phyloP scores from a whole-genome alignment of 2,888 invertebrate species.

The Amphipoea oculea region DNA sequence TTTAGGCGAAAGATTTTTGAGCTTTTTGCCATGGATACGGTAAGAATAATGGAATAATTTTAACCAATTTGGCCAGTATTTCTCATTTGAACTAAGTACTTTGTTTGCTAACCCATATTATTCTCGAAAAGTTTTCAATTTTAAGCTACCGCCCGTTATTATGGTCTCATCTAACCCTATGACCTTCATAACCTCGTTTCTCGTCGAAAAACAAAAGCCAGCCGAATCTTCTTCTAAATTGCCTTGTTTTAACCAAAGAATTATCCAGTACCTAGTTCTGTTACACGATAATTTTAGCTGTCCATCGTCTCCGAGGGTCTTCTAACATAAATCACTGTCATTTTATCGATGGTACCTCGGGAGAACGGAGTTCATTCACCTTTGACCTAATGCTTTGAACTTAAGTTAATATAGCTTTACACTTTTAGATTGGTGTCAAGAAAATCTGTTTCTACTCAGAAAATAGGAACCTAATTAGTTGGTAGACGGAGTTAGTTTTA shows the following conservation, averaged over 20 bases:
- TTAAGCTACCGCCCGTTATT: background rate
- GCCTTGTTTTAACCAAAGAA: constrained; percentile 33
- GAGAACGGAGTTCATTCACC: constrained; percentile 64
- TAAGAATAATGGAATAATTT: background rate
- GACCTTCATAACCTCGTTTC: constrained; percentile 30
- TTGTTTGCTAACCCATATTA: constrained; percentile 19
- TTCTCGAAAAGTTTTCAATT: background rate
- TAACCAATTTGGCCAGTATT: background rate
- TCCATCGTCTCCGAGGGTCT: constrained; percentile 16
- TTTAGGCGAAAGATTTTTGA: background rate
- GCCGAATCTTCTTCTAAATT: constrained; percentile 24
- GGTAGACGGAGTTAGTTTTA: background rate
- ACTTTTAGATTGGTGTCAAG: constrained; percentile 43
- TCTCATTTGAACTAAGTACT: background rate
- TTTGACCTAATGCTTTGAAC: constrained; percentile 61
- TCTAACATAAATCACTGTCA: constrained; percentile 73
- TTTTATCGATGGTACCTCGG: constrained; percentile 59
- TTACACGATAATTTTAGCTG: constrained; percentile 42
- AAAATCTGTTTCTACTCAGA: constrained; percentile 30
- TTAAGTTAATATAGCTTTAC: constrained; percentile 10
- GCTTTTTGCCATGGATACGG: background rate
- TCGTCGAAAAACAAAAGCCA: constrained; percentile 46
- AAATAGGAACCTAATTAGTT: constrained; percentile 22
- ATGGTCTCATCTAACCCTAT: background rate
- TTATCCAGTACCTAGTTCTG: constrained; percentile 42